These are phyloP conservation scores for Eutrigla gurnardus DNA, from an alignment of 2,797 vertebrate genomes.

Conservation along the genomic window DNA sequence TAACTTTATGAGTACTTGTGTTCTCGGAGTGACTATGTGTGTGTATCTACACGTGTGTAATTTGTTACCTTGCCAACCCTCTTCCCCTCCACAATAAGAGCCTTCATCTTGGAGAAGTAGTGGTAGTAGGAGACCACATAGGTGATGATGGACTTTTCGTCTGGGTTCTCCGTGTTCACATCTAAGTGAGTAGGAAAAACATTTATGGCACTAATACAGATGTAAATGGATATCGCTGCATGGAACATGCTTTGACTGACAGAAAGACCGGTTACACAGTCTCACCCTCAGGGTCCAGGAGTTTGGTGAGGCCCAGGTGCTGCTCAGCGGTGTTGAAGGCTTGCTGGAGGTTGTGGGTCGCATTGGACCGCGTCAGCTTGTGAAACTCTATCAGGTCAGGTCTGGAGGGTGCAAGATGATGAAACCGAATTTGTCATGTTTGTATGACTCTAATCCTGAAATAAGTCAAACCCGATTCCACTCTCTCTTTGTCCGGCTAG, in stretches of 20 bases:
- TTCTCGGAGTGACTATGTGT: background rate
- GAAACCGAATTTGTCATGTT: background rate
- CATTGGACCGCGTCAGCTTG: conserved; percentile 94
- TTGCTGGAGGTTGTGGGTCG: conserved; percentile 94
- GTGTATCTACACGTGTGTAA: background rate
- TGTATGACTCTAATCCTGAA: background rate
- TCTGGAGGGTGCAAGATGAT: conserved; percentile 71
- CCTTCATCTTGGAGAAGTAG: conserved; percentile 99
- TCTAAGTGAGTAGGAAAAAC: conserved; percentile 76
- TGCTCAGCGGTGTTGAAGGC: conserved; percentile 95
- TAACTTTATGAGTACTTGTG: too few species aligned
- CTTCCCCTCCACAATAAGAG: conserved; percentile 95
- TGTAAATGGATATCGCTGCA: background rate
- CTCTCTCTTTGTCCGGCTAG: background rate
- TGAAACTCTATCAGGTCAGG: conserved; percentile 94
- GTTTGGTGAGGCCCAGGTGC: conserved; percentile 93
- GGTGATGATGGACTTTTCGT: conserved; percentile 98
- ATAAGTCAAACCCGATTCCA: background rate
- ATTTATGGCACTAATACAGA: background rate
- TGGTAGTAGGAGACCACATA: conserved; percentile 98
- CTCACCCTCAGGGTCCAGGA: conserved; percentile 95
- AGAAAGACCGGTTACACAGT: background rate
- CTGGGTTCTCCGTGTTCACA: conserved; percentile 95
- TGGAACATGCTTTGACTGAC: background rate
- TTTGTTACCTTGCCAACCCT: conserved; percentile 92